Evolutionary conservation across 2,888 invertebrate genomes (phyloP), one percentile per base, ranked within the genome.

Genomic region (Eupithecia abbreviata): DNA sequence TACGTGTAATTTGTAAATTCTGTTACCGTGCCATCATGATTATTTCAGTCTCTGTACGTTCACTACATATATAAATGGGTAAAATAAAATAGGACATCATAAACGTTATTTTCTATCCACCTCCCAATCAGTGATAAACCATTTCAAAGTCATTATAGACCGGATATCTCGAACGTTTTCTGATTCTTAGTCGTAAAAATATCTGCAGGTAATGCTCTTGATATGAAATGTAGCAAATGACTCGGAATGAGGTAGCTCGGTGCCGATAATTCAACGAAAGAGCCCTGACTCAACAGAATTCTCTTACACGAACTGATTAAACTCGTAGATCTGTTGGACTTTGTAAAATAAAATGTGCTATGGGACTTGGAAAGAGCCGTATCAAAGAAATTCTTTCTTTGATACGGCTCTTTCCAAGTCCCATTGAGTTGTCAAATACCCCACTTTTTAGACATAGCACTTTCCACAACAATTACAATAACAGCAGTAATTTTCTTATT

Each of bases 251-350:
- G 82, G 84, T 83, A 87, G 87, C 85, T 89, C 88, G 90, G 90
- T 88, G 88, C 87, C 89, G 90, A 91, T 91, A 92, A 91, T 90
- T 92, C 90, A 89, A 85, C 87, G 82, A 80, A 84, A 87, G 83
- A 85, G 85, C 82, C 83, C 84, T 90, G 90, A 90, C 88, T 90
- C 88, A 79, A 85, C 89, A 84, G 84, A 90, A 90, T 90, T 88
- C 86, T 89, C 88, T 91, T 87, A 84, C 87, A 84, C 84, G 88
- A 86, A 87, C 87, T 87, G 87, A 90, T 90, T 88, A 87, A 88
- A 88, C 86, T 89, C 87, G 85, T 85, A 88, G 85, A 89, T 88
- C 88, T 84, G 84, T 81, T 78, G 81, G 78, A 78, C 84, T 82
- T 86, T 86, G 86, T 85, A 85, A 85, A 87, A 89, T 87, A 86